Evolutionary conservation across 2,888 invertebrate species (phyloP), one percentile per base, ranked within the genome.

Genomic region (Brachyptera risi): DNA sequence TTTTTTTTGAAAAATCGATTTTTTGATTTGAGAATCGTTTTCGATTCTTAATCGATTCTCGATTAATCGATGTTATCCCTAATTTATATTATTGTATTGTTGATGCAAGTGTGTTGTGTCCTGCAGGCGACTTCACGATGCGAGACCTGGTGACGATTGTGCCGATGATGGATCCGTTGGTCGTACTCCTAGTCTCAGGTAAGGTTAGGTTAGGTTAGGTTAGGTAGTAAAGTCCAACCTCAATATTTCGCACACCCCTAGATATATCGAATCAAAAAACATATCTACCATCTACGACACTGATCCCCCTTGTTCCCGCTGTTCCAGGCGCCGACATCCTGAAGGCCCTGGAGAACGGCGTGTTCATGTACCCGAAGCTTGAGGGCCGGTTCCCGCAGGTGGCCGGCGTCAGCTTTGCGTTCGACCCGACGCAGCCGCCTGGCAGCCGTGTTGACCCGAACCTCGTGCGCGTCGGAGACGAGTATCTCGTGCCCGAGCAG

Each of bases 341-440:
- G 66, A 79, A 82, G 60, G 86, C 87, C 0, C 72, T 95, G 59
- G 95, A 95, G 74, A 95, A 95, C 72, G 83, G 89, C 0, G 93
- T 95, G 24, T 85, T 84, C 64, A 86, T 88, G 72, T 94, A 90
- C 74, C 95, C 95, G 0, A 89, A 88, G 69, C 75, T 93, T 23
- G 94, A 94, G 73, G 94, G 94, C 0, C 75, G 94, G 66, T 95
- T 95, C 73, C 92, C 92, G 0, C 93, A 93, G 78, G 87, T 91
- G 37, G 86, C 92, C 0, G 90, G 90, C 2, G 74, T 89, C 3
- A 83, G 84, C 59, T 90, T 90, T 75, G 88, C 86, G 0, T 90
- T 90, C 73, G 86, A 89, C 75, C 87, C 88, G 0, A 72, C 78
- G 1, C 83, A 84, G 72, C 85, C 87, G 0, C 73, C 86, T 0